Evolutionary conservation across 2,888 invertebrate genomes (phyloP), one percentile per base, ranked within the genome.

Genomic region (Pasiphila rectangulata): DNA sequence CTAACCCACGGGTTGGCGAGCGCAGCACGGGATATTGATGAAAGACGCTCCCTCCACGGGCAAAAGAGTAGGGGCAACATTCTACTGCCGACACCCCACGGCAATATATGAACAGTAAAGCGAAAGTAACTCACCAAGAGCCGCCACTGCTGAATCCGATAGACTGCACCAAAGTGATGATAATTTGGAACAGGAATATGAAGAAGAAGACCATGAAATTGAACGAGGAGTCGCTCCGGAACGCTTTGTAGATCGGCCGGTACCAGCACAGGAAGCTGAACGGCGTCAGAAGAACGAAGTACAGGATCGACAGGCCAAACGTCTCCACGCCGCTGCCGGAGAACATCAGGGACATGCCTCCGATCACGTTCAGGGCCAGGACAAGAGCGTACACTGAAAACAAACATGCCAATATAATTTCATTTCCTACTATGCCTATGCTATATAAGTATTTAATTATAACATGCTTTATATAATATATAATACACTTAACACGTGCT

Each of bases 131-230:
- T 92, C 88, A 97, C 97, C 96, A 96, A 58, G 96, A 96, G 54
- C 98, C 98, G 54, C 94, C 92, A 45, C 91, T 91, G 20, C 91
- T 92, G 69, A 98, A 92, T 51, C 98, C 98, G 65, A 99, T 91
- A 13, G 96, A 92, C 86, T 98, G 96, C 39, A 98, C 92, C 45
- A 96, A 83, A 17, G 96, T 95, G 44, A 98, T 93, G 47, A 98
- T 90, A 72, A 95, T 94, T 93, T 98, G 98, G 84, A 98, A 95
- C 90, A 98, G 95, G 89, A 98, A 98, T 68, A 99, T 95, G 80
- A 99, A 98, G 92, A 99, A 99, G 90, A 98, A 99, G 42, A 98
- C 96, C 96, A 99, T 99, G 79, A 99, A 99, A 87, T 98, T 99
- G 91, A 99, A 98, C 2, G 99, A 99, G 64, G 98, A 98, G 89